A percentile compares a stretch with the other conserved stretches of the same genome.
Conservation (phyloP, 2,113 vertebrate species). For the Leptodactylus fuscus region DNA sequence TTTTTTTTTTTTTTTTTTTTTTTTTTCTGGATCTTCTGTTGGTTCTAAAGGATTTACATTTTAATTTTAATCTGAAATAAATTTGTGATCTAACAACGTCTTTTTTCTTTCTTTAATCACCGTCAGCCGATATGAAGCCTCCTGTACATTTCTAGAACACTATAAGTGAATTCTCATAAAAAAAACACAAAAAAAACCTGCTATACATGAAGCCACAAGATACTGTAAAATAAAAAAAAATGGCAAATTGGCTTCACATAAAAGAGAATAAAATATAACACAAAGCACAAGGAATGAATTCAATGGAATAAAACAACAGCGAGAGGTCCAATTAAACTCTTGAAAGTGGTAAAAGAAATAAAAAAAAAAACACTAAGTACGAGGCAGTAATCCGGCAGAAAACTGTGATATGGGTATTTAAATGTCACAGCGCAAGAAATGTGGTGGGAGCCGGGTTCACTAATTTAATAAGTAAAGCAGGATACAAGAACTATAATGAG, state of each 20-base stretch:
- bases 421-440: conserved; percentile 15
- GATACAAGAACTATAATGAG: conserved; percentile 23
- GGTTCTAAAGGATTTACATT: too few species aligned
- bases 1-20: too few species aligned
- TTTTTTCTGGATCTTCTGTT: too few species aligned
- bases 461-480: conserved; percentile 21
- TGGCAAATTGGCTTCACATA: conserved; percentile 51
- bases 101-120: neutral
- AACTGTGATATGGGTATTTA: conserved; percentile 18
- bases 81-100: too few species aligned
- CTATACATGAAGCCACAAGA: conserved; percentile 14
- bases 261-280: conserved; percentile 59
- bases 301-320: conserved; percentile 49
- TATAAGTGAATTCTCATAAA: conserved; percentile 26
- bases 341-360: conserved; percentile 33
- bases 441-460: neutral
- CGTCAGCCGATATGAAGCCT: neutral
- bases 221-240: conserved; percentile 36
- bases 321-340: conserved; percentile 54
- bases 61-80: too few species aligned
- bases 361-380: neutral
- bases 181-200: neutral
- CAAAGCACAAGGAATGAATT: conserved; percentile 46
- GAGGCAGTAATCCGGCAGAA: conserved; percentile 42
- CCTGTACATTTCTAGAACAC: neutral